These are phyloP conservation scores for Chromobotia macracanthus DNA, from an alignment of 2,797 vertebrate genomes.

Conservation along the genomic window DNA sequence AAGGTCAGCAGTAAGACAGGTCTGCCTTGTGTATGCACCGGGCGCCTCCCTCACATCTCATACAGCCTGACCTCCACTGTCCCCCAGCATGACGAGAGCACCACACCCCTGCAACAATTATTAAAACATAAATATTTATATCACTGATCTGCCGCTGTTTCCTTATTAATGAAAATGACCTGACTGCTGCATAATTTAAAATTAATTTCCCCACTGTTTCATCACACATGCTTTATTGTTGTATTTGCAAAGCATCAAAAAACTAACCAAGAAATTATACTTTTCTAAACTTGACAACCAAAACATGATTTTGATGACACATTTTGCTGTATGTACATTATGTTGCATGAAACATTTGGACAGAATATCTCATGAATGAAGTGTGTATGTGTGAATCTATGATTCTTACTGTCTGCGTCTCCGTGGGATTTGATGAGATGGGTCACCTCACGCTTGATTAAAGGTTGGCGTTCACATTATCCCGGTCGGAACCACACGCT, in stretches of 20 bases:
- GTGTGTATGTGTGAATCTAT: constrained; percentile 10
- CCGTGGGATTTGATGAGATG: constrained; percentile 39
- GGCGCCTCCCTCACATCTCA: constrained; percentile 2
- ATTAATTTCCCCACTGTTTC: background rate
- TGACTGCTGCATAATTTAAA: background rate
- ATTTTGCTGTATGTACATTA: background rate
- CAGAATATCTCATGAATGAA: constrained; percentile 29
- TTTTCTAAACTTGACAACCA: background rate
- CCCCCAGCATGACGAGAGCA: constrained; percentile 7
- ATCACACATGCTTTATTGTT: background rate
- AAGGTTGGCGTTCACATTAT: constrained; percentile 65
- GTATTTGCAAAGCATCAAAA: no score
- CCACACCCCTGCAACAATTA: background rate
- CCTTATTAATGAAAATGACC: background rate
- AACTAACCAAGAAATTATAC: background rate
- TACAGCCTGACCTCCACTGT: background rate
- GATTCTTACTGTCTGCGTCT: background rate
- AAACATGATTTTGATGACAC: background rate
- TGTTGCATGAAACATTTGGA: background rate
- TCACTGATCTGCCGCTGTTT: background rate
- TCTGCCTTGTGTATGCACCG: constrained; percentile 6
- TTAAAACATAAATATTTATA: background rate
- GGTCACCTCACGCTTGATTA: constrained; percentile 59
- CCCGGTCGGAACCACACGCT: constrained; percentile 61
- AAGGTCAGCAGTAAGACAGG: background rate